Base-by-base conservation (phyloP, 1,140 invertebrate genomes). In the Caenorhabditis inopinata region DNA sequence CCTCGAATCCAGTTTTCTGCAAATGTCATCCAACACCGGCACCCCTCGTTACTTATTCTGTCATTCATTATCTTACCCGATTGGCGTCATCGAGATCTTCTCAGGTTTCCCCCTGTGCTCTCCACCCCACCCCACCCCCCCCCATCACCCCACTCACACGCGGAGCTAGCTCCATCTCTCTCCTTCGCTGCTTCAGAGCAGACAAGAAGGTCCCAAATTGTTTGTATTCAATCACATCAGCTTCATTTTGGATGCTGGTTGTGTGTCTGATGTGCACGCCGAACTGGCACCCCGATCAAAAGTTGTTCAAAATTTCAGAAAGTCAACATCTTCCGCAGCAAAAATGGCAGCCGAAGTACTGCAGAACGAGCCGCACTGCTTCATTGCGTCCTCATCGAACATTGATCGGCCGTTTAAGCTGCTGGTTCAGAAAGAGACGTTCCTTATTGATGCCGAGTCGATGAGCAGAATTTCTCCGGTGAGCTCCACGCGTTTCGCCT, bases 391-490 rank as follows among this genome's bases (percentile, higher is more conserved):
- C 25, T 47, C 73, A 48, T 80, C 79, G 23, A 46, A 21, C 79
- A 47, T 75, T 47, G 82, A 83, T 62, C 76, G 80, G 2, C 79
- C 74, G 48, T 83, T 84, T 42, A 82, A 82, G 49, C 42, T 82
- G 23, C 51, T 82, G 35, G 81, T 82, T 18, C 78, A 78, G 32
- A 74, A 80, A 25, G 45, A 79, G 18, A 76, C 53, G 32, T 82
- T 82, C 68, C 73, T 73, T 2, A 79, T 82, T 79, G 81, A 82
- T 51, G 83, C 81, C 7, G 81, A 82, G 35, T 75, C 62, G 16
- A 35, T 82, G 29, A 62, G 78, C 18, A 62, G 74, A 58, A 58
- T 82, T 32, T 82, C 81, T 29, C 81, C 81, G 1, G 76, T 78
- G n/a, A 25, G 49, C 42, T 27, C 7, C 11, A 21, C 42, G 9